Base-by-base conservation (phyloP, 2,888 invertebrate species). In the Prenolepis imparis region DNA sequence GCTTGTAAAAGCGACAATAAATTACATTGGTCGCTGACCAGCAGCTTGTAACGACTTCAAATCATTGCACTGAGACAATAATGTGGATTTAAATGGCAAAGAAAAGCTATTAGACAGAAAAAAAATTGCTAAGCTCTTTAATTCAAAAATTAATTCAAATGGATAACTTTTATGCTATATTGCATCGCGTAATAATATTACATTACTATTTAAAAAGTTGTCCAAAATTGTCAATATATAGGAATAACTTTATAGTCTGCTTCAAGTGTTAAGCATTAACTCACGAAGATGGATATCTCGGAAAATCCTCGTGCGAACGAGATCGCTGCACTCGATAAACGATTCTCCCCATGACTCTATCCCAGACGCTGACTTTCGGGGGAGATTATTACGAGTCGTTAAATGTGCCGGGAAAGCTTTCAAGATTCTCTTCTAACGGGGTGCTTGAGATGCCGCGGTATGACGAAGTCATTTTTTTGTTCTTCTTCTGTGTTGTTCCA, bases 301-400 rank as follows among this genome's bases (percentile, higher is more conserved):
- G 67, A 72, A 87, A 90, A 92, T 91, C 87, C 86, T 87, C 91
- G 92, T 91, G 92, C 77, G 89, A 91, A 88, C 74, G 73, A 90
- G 92, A 92, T 92, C 72, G 66, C 59, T 32, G 57, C 67, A 59
- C n/a, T 9, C 66, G 92, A 92, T 92, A 92, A 84, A 82, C 39
- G 68, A 28, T 75, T 68, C 52, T 66, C 48, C 70, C 41, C 39
- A n/a, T 44, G 66, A 78, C 24, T n/a, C 24, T n/a, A 64, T 39
- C 28, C 66, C 63, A 74, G 61, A 39, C 80, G 68, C 59, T 84
- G 90, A 89, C 90, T 88, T 83, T 84, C 75, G 84, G 87, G 81
- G 72, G 77, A 89, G 78, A 90, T 89, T 84, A 85, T 90, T 86
- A 86, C 74, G 63, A 63, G 67, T 70, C 75, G 84, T 89, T 87